Evolutionary conservation across 2,113 vertebrate species (phyloP), one percentile per base, ranked within the genome.

Genomic region (Poeciliopsis prolifica): DNA sequence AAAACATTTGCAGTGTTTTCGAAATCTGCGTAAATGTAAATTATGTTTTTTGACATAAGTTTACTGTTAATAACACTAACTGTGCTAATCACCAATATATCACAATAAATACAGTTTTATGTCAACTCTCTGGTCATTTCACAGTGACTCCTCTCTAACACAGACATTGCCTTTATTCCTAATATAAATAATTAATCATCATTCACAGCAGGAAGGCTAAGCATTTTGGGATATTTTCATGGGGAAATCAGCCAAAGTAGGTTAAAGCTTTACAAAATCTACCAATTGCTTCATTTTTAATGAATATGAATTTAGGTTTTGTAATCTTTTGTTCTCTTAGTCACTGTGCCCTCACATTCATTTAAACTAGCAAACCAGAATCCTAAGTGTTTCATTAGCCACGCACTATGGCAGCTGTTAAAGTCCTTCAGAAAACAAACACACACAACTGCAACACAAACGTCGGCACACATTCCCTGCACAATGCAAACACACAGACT

Each of bases 371-470:
- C 65, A n/a, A 87, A 78, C 71, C 72, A 63, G 77, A 68, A 77
- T 81, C 24, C 65, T 70, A 72, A 88, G 80, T 77, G 78, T 73
- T 86, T 89, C 83, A 87, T 90, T 83, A 91, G 84, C 84, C 61
- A 76, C 77, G 78, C 77, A 58, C 63, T 68, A 70, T 7, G 68
- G 78, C 77, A 85, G 82, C 74, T 72, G 75, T n/a, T 65, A 66
- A 73, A 77, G 72, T 40, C 31, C 79, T 84, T 69, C 30, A 69
- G 68, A 76, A 35, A 74, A 65, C 58, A 77, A 75, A 73, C 51
- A 77, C 73, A 84, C 72, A 81, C 73, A 70, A 15, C 13, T n/a
- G 26, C 33, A 58, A 24, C 42, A 60, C 35, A 19, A 69, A 80
- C 29, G 10, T 68, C 61, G 33, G 58, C 65, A 58, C 74, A 80